Evolutionary conservation across 2,113 vertebrate genomes (phyloP).

Genomic region (Grantiella picta): DNA sequence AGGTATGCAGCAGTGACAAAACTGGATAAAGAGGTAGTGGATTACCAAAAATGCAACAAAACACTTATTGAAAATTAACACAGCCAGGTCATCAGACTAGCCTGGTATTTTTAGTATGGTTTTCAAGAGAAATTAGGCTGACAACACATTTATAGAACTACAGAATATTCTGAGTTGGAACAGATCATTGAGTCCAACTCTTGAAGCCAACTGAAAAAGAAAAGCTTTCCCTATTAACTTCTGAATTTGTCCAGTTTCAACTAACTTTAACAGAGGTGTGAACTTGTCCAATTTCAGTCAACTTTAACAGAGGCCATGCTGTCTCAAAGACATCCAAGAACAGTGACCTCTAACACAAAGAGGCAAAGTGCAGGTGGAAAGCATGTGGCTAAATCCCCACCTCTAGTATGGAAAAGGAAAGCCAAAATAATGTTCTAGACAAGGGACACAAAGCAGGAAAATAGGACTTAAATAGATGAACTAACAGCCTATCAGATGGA

Average conservation of each 20-base stretch:
- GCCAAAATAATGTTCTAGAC: neutral
- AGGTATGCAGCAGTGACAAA: neutral
- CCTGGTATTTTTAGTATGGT: neutral
- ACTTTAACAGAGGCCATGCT: neutral
- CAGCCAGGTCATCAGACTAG: neutral
- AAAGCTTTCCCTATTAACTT: neutral
- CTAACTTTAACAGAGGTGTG: neutral
- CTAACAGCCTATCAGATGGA: too few species aligned
- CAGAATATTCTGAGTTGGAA: neutral
- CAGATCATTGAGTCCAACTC: neutral
- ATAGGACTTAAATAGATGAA: neutral
- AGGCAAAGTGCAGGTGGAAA: neutral
- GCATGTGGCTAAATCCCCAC: neutral
- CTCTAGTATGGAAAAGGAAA: neutral
- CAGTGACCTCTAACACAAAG: rapidly evolving
- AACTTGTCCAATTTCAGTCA: neutral
- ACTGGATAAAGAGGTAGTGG: rapidly evolving
- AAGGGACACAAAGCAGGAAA: neutral
- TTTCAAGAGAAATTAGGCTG: neutral
- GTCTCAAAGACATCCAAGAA: neutral
- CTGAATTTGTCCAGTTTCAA: neutral
- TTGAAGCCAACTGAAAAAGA: neutral
- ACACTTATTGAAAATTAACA: neutral
- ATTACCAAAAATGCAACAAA: neutral
- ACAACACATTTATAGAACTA: neutral